A percentile compares a stretch with the other conserved stretches of the same genome.
phyloP scores from a whole-genome alignment of 2,113 vertebrate species.

The Dromaius novaehollandiae region DNA sequence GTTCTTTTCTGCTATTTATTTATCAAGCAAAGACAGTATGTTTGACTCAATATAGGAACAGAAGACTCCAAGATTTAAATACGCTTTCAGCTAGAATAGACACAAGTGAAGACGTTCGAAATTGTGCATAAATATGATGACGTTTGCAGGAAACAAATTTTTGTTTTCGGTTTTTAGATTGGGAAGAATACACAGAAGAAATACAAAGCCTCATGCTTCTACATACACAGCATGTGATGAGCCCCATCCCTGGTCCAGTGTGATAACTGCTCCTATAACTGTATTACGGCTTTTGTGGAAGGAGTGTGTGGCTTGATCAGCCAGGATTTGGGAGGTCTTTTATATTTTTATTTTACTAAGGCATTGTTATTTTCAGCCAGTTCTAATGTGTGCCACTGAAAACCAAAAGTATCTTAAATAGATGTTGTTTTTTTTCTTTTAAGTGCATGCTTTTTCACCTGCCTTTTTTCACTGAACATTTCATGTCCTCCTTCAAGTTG shows the following conservation, averaged over 20 bases:
- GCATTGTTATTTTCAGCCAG: constrained; percentile 17
- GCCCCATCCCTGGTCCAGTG: background rate
- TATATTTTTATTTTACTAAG: constrained; percentile 16
- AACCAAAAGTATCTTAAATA: background rate
- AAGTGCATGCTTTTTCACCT: background rate
- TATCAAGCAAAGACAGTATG: background rate
- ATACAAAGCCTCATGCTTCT: background rate
- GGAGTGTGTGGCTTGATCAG: background rate
- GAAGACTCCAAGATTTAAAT: background rate
- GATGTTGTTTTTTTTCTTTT: background rate
- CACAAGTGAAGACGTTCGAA: background rate
- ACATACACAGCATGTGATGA: background rate
- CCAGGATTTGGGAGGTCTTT: background rate
- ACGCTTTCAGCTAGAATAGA: background rate
- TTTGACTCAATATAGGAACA: background rate
- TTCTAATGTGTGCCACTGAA: constrained; percentile 19
- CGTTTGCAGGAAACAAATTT: background rate
- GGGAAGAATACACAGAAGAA: background rate
- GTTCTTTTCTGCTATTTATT: constrained; percentile 34
- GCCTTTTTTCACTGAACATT: constrained; percentile 8
- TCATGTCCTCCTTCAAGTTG: background rate
- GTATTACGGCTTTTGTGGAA: background rate
- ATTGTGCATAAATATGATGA: background rate
- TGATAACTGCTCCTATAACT: background rate
- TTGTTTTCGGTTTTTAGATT: background rate